Evolutionary conservation across 2,797 vertebrate genomes (phyloP), one percentile per base, ranked within the genome.

Genomic region (Semotilus atromaculatus): DNA sequence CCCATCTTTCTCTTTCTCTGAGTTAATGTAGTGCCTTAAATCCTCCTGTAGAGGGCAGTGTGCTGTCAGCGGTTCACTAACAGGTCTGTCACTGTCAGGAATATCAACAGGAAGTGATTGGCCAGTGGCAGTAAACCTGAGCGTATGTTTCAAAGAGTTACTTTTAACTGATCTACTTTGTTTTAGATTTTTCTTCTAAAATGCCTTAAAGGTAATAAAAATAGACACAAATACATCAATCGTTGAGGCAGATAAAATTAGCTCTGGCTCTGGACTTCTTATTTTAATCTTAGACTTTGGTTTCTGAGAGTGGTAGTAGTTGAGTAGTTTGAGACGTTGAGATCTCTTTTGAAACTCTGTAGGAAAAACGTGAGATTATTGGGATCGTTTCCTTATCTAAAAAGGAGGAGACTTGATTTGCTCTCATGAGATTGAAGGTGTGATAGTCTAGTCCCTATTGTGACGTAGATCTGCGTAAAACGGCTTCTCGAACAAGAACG

Each of bases 41-140:
- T 21, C 7, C 7, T 11, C 78, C 78, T 75, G 19, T 75, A 75
- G 84, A 67, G 79, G 71, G 11, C 84, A 68, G 84, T 68, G 78
- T 81, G n/a, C 29, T 14, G 34, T 80, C 53, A 71, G 66, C 45
- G 55, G 38, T 29, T 34, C n/a, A 10, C 36, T 58, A 76, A 36
- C 7, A 31, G 4, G 34, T 2, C 34, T 40, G 13, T 23, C 9
- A 23, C 36, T 81, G 48, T 21, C n/a, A 55, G 11, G 8, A 7
- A 13, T 29, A 53, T 43, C 31, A 40, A 13, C 23, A 18, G 26
- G 6, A 72, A 18, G 21, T 82, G 55, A 48, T 34, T 72, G 18
- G 68, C n/a, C 18, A 10, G 10, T 72, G 67, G 11, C 5, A 53
- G 38, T 3, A 67, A 62, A 48, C 26, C 10, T 62, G 14, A 73